A percentile compares a stretch with the other conserved stretches of the same genome.
phyloP scores from a whole-genome alignment of 2,888 invertebrate genomes.

The Macropis europaea region DNA sequence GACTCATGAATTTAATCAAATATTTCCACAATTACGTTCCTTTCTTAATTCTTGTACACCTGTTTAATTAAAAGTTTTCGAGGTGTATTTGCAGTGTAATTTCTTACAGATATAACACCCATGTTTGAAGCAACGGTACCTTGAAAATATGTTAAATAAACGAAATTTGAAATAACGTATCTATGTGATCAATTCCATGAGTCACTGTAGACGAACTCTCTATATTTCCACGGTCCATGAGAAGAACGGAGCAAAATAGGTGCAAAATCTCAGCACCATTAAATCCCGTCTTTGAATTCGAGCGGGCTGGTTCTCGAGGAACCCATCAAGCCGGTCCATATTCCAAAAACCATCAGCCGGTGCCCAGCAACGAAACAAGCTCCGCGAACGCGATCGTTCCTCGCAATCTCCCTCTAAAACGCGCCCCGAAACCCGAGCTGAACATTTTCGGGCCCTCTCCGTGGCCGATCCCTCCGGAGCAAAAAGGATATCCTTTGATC shows the following conservation, averaged over 20 bases:
- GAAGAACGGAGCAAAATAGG: background rate
- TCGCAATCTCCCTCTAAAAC: slow-evolving; percentile 41
- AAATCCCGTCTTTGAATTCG: slow-evolving; percentile 36
- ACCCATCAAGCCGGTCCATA: slow-evolving; percentile 42
- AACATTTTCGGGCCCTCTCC: slow-evolving; percentile 56
- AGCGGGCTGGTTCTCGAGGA: slow-evolving; percentile 27
- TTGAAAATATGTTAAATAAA: no score
- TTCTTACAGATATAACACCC: no score
- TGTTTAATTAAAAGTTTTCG: no score
- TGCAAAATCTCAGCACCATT: slow-evolving; percentile 35
- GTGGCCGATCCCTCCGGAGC: slow-evolving; percentile 57
- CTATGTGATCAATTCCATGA: no score
- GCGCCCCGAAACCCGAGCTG: slow-evolving; percentile 62
- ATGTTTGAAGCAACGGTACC: no score
- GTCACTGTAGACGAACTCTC: no score
- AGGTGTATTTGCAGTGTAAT: no score
- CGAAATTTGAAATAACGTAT: no score
- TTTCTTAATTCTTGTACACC: no score
- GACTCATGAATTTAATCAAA: no score
- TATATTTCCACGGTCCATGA: no score
- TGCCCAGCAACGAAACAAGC: slow-evolving; percentile 32
- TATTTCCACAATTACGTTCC: no score
- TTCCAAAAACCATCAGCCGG: slow-evolving; percentile 44
- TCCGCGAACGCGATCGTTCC: slow-evolving; percentile 43
- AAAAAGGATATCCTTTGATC: slow-evolving; percentile 70